Percentiles rank a stretch among this genome's conserved stretches.
Evolutionary conservation across 2,113 vertebrate species (phyloP).

Genomic region (Hydrochoerus hydrochaeris): DNA sequence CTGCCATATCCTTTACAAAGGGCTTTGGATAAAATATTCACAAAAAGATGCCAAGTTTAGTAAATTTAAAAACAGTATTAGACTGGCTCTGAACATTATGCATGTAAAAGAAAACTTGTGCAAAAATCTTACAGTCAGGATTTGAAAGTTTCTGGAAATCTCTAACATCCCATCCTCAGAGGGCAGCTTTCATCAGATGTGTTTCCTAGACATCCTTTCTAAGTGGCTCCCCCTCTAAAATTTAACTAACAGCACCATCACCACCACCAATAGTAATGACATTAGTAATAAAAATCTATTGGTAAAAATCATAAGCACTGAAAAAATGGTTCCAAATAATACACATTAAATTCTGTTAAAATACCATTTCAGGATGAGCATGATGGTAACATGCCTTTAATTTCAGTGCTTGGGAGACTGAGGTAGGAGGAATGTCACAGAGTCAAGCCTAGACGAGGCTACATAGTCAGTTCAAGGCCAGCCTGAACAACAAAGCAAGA

Average conservation of each 20-base stretch:
- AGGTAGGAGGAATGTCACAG: background rate
- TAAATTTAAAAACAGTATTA: background rate
- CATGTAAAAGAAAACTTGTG: background rate
- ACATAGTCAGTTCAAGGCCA: background rate
- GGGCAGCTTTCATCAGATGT: background rate
- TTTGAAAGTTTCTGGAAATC: background rate
- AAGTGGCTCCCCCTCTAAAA: background rate
- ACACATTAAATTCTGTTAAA: background rate
- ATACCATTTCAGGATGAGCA: background rate
- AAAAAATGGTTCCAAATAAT: background rate
- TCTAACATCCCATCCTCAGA: background rate
- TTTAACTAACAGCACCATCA: background rate
- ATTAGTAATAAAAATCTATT: background rate
- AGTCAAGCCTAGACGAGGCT: background rate
- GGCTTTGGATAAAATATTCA: background rate
- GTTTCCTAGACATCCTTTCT: background rate
- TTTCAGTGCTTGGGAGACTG: background rate
- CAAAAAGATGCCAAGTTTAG: background rate
- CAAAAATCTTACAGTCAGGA: background rate
- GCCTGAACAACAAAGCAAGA: background rate
- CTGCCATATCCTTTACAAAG: background rate
- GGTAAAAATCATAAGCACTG: background rate
- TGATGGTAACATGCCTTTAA: background rate
- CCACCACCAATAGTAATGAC: background rate
- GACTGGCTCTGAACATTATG: background rate